Evolutionary conservation across 2,888 invertebrate genomes (phyloP), one percentile per base, ranked within the genome.

Genomic region (Rotaria magnacalcarata): DNA sequence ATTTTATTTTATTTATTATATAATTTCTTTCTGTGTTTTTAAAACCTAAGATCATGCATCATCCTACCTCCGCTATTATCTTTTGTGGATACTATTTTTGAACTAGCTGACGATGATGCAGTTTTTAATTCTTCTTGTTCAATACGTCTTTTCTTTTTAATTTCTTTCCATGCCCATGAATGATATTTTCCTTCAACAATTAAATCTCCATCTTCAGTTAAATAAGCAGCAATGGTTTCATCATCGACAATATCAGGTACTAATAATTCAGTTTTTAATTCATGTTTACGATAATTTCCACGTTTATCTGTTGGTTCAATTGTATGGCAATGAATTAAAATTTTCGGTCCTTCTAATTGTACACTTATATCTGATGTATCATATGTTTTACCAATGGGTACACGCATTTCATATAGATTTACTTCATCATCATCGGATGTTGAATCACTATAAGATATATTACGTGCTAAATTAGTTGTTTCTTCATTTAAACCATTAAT

Each of bases 141-240:
- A 24, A 80, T 43, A 24, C 21, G 19, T 80, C 75, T 43, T 24
- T 80, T 43, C 47, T 80, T 80, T 80, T 80, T 43, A 80, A 80
- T 80, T 80, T 80, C 75, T 80, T 80, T 43, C 75, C 75, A 80
- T 47, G 75, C 75, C 75, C 75, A 80, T 80, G 8, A 24, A 80
- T 80, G 75, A 80, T 80, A 80, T 80, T 80, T 80, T 43, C 75
- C 75, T 80, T 80, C 75, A 24, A 80, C 75, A 80, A 80, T 80
- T 24, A 80, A 80, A 21, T 43, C 11, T 80, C 75, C 75, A 43
- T 80, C 75, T 80, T 80, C 75, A 10, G 75, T 80, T 47, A 80
- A 80, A 80, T 80, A 80, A 24, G 75, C 41, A 43, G 41, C 75
- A 47, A 80, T 80, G 24, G 75, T 80, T 47, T 80, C 75, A 80